Conservation (phyloP, 2,797 vertebrate genomes). For the Kryptopterus vitreolus region DNA sequence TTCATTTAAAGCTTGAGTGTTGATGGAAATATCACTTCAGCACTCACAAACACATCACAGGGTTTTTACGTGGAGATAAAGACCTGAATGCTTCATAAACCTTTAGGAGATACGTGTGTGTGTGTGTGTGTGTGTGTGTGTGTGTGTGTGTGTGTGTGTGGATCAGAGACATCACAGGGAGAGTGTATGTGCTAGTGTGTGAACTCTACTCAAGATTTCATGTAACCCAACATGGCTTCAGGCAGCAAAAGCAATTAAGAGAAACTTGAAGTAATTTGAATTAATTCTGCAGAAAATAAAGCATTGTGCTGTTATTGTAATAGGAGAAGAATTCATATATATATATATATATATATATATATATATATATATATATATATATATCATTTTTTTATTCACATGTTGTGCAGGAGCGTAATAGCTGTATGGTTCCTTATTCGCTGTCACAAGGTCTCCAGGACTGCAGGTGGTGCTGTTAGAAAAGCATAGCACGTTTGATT, state of each 20-base stretch:
- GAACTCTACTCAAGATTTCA: conserved; percentile 71
- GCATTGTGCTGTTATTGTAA: conserved; percentile 79
- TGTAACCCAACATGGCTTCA: conserved; percentile 68
- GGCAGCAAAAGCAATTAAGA: conserved; percentile 82
- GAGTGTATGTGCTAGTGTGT: conserved; percentile 75
- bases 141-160: conserved; percentile 58
- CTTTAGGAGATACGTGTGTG: conserved; percentile 62
- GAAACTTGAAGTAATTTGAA: conserved; percentile 82
- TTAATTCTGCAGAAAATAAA: conserved; percentile 76
- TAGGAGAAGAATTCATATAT: conserved; percentile 69
- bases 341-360: conserved; percentile 76
- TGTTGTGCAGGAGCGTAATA: not conserved
- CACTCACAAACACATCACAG: conserved; percentile 73
- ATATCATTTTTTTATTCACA: no score
- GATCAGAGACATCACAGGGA: conserved; percentile 71
- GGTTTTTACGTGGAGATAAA: conserved; percentile 80
- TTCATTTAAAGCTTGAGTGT: conserved; percentile 80
- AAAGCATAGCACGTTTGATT: not conserved
- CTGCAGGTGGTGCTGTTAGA: conserved; percentile 8
- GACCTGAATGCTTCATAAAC: conserved; percentile 78
- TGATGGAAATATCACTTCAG: conserved; percentile 79
- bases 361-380: conserved; percentile 77
- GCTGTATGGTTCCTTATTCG: conserved; percentile 43
- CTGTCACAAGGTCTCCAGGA: conserved; percentile 44
- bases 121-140: not conserved